Evolutionary conservation across 2,888 invertebrate genomes (phyloP).

Genomic region (Andrena marginata): DNA sequence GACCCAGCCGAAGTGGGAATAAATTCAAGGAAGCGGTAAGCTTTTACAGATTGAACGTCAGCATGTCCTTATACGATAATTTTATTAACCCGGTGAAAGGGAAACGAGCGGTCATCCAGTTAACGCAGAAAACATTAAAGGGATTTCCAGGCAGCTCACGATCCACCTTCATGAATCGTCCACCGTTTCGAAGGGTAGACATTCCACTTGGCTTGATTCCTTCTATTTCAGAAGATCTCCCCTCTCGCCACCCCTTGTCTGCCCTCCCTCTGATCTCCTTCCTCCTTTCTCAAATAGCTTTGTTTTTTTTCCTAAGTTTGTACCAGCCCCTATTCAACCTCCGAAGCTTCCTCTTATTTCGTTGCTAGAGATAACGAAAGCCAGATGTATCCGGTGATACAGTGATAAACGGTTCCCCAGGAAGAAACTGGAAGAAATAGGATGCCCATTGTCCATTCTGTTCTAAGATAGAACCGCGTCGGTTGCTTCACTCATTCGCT

Average conservation of each 20-base stretch:
- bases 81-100: slow-evolving; percentile 39
- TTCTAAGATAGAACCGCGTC: slow-evolving; percentile 5
- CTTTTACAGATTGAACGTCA: slow-evolving; percentile 23
- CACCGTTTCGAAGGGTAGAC: slow-evolving; percentile 48
- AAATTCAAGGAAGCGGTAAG: neutral
- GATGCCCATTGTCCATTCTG: slow-evolving; percentile 41
- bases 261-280: neutral
- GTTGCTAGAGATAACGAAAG: slow-evolving; percentile 47
- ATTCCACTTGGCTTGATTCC: slow-evolving; percentile 59
- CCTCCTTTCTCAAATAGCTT: slow-evolving; percentile 31
- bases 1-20: neutral
- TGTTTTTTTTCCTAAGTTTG: slow-evolving; percentile 46
- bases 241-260: neutral
- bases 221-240: slow-evolving; percentile 41
- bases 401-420: slow-evolving; percentile 45
- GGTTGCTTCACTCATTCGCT: slow-evolving; percentile 5
- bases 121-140: slow-evolving; percentile 32
- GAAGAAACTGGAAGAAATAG: slow-evolving; percentile 17
- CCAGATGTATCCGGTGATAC: slow-evolving; percentile 48
- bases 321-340: slow-evolving; percentile 41
- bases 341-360: slow-evolving; percentile 46
- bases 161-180: slow-evolving; percentile 40
- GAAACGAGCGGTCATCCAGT: slow-evolving; percentile 43
- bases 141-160: slow-evolving; percentile 50
- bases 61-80: slow-evolving; percentile 39